These are phyloP conservation scores for Pollimyrus isidori DNA, from an alignment of 2,113 vertebrate species.

Conservation along the genomic window DNA sequence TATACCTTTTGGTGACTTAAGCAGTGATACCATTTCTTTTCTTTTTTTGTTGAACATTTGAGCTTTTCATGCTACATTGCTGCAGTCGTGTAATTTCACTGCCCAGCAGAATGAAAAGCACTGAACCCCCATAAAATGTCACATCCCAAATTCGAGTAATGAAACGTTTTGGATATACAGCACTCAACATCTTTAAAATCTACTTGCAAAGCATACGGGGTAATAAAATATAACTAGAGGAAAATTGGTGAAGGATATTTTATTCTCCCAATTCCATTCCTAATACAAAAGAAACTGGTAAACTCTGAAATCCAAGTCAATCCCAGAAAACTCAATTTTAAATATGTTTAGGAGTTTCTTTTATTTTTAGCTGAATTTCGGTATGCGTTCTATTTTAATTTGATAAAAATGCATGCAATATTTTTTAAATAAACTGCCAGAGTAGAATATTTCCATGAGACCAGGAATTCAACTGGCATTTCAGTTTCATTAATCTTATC, in stretches of 20 bases:
- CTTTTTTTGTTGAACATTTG: neutral
- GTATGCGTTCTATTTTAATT: neutral
- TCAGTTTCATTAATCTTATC: slow-evolving; percentile 8
- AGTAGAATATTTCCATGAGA: neutral
- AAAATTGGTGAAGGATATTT: neutral
- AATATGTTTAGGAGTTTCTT: neutral
- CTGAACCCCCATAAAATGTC: neutral
- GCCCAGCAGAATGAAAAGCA: neutral
- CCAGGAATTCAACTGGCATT: neutral
- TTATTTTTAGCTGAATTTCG: neutral
- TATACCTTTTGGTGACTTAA: neutral
- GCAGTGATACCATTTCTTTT: neutral
- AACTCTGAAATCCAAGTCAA: neutral
- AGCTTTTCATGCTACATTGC: neutral
- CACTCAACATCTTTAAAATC: neutral
- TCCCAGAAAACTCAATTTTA: neutral
- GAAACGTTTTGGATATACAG: neutral
- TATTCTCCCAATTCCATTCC: neutral
- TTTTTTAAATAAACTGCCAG: neutral
- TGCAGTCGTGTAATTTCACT: neutral
- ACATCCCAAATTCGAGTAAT: neutral
- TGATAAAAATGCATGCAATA: neutral
- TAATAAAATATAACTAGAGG: neutral
- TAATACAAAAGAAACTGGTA: neutral
- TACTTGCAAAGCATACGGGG: neutral